Evolutionary conservation across 1,140 invertebrate genomes (phyloP), one percentile per base, ranked within the genome.

Genomic region (Leptonema lineaticorne): DNA sequence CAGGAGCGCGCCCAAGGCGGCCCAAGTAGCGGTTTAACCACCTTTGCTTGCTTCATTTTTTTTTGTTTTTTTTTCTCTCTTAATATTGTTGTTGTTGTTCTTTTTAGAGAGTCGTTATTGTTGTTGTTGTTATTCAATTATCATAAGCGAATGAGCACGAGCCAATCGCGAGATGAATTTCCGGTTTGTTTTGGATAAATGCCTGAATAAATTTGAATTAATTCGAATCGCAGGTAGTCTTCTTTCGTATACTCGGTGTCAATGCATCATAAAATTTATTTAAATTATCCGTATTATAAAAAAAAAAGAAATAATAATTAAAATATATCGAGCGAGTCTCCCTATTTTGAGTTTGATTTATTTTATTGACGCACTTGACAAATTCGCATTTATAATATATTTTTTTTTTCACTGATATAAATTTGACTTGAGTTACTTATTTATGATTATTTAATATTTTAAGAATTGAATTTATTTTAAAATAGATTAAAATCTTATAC

Each of bases 151-250:
- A 69, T 68, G 71, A 68, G 71, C 71, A 72, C 71, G 71, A 68
- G 71, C 71, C 71, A 66, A 69, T 72, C 71, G 45, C 50, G 63
- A 69, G 71, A 72, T 72, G 71, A 72, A 72, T 72, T 72, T 72
- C 71, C 71, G 71, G 71, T 69, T 72, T 67, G 71, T 64, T 72
- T 72, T 72, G 71, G 69, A 72, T 72, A 71, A 71, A 71, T 66
- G 60, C 67, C 70, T 71, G 70, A 68, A 71, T 71, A 69, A 69
- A 72, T 72, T 72, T 67, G 71, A 69, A 72, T 72, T 68, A 69
- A 69, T 72, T 45, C 62, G 41, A 46, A 48, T 20, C 37, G 18
- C 60, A 63, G 60, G 60, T 63, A 63, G 37, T 46, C 60, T 37
- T 30, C 9, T 9, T 41, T 26, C 22, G 48, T 53, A 53, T 53